Evolutionary conservation across 2,113 vertebrate genomes (phyloP), one percentile per base, ranked within the genome.

Genomic region (Psettodes erumei): DNA sequence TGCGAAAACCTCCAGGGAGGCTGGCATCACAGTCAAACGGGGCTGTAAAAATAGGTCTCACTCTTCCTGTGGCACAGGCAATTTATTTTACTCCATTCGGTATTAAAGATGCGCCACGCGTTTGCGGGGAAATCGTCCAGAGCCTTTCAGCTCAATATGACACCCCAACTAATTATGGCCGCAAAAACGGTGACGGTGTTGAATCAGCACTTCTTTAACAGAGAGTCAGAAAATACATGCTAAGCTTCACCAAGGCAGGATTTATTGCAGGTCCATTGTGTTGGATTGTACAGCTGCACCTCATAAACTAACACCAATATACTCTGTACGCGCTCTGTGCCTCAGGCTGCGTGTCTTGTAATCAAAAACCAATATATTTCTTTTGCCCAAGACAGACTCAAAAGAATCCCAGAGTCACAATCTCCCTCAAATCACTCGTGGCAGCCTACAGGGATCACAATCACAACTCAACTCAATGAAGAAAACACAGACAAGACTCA

Each of bases 1-100:
- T 70, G 19, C 3, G 15, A 70, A 58, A 47, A 68, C 72, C 76
- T 86, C 73, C 56, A 16, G 47, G 77, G 75, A 70, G 53, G 45
- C 42, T 43, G 45, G 58, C 64, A 55, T 10, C 25, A 55, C 38
- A 60, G 25, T 59, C n/a, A 64, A 65, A 69, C 4, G 0, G 23
- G 10, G 11, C 13, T 56, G 42, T 32, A 43, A 65, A 79, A 85
- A 75, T 58, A 70, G 69, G 60, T 58, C 71, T 76, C 18, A n/a
- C 33, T 3, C 33, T 40, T 42, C 21, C 33, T 43, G 40, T 53
- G 11, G 27, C 35, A 38, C 4, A 0, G 5, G 16, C 51, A 40
- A 15, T 55, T 23, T 61, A 35, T 47, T 60, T 28, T 5, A 23
- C 32, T 54, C 18, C 13, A 48, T 42, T 35, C 11, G 21, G 12